These are phyloP conservation scores for Pseudopodoces humilis DNA, from an alignment of 2,113 vertebrate genomes.

Conservation along the genomic window DNA sequence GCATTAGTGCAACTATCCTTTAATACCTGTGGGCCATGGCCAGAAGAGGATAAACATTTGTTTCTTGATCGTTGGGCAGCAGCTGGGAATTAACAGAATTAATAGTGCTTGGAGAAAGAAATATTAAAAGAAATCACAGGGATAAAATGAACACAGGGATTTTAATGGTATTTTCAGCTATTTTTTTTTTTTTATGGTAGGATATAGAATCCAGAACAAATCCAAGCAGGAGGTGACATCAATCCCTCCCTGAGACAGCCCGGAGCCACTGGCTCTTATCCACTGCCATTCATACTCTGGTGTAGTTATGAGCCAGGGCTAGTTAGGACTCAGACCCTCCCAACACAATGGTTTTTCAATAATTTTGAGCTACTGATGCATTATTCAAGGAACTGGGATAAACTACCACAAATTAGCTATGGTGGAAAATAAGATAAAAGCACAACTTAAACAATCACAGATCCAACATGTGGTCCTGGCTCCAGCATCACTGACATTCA, in stretches of 20 bases:
- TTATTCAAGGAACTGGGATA: background rate
- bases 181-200: background rate
- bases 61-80: background rate
- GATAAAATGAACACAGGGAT: background rate
- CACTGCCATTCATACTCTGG: background rate
- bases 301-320: background rate
- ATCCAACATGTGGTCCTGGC: background rate
- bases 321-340: background rate
- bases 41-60: background rate
- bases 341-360: background rate
- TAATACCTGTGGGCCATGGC: background rate
- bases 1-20: background rate
- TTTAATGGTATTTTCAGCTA: background rate
- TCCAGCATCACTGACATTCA: background rate
- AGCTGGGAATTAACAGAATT: conserved; percentile 1
- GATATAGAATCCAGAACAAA: background rate
- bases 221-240: background rate
- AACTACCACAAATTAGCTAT: background rate
- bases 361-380: background rate
- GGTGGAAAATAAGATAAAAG: background rate
- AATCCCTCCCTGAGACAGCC: background rate
- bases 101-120: background rate
- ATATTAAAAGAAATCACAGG: background rate
- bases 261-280: background rate
- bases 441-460: background rate